Conservation (phyloP, 2,797 vertebrate species). For the Gambusia yucatana region DNA sequence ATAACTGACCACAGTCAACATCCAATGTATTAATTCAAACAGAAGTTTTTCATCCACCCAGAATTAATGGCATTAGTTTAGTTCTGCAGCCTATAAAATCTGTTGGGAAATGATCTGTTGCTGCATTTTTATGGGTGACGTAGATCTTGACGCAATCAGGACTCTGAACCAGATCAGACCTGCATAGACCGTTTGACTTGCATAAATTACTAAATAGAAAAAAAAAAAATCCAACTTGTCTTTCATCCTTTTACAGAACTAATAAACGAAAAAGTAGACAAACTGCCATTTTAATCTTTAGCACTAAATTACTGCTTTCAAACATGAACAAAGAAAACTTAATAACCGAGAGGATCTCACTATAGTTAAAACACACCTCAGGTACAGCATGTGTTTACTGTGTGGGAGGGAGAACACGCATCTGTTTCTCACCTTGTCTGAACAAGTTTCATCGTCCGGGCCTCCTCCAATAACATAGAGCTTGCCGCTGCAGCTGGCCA, state of each 20-base stretch:
- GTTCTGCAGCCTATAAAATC: not conserved
- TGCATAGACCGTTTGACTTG: not conserved
- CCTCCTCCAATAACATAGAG: conserved; percentile 97
- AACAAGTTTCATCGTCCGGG: conserved; percentile 95
- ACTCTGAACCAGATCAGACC: conserved; percentile 6
- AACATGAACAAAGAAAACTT: not conserved
- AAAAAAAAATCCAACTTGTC: not conserved
- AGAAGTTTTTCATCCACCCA: not conserved
- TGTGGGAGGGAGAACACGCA: conserved; percentile 11
- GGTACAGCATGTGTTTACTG: conserved; percentile 29
- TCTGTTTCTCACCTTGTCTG: conserved; percentile 90
- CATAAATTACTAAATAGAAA: not conserved
- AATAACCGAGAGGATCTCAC: conserved; percentile 24
- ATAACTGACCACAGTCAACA: conserved; percentile 10
- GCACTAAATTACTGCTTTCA: too few species aligned
- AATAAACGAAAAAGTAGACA: not conserved
- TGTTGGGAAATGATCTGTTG: not conserved
- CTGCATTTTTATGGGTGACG: not conserved
- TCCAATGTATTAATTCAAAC: not conserved
- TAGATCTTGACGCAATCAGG: not conserved
- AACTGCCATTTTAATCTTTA: not conserved
- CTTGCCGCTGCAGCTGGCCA: conserved; percentile 92
- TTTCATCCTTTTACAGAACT: not conserved
- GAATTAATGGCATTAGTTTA: not conserved
- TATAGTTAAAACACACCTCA: conserved; percentile 6